Evolutionary conservation across 1,140 invertebrate genomes (phyloP), one percentile per base, ranked within the genome.

Genomic region (Solenopsis fugax): DNA sequence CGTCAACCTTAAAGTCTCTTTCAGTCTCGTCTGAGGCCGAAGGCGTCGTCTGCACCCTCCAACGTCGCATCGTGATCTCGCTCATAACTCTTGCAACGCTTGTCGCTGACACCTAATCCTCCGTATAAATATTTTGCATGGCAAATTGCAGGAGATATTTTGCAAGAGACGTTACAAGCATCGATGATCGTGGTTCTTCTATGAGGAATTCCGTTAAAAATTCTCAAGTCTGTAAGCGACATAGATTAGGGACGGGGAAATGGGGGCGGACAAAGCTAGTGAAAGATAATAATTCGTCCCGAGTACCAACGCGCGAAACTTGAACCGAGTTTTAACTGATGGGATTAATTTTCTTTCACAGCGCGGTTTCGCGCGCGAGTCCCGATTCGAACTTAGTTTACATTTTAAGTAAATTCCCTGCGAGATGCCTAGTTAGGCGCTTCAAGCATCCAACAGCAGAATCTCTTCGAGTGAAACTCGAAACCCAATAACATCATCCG

Each of bases 331-430:
- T 86, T 86, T 76, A 89, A 75, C 45, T 58, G 37, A 78, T 10
- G 2, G 69, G 60, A 88, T 88, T 80, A 88, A 24, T 64, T 29
- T 86, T 88, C 87, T 81, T 88, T 29, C 29, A 86, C 67, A 41
- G 21, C 48, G 88, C n/a, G 81, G 54, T 86, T 50, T 50, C 16
- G 29, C 29, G 29, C 18, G 21, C 9, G 24, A 67, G 41, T 67
- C 5, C 50, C 24, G 29, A 87, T 82, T 72, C n/a, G 9, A 82
- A 87, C 41, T 76, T 88, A 58, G 48, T 78, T 60, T 78, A 71
- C 69, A 52, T 88, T 88, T 88, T 81, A 89, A 86, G 54, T 81
- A 48, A 76, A 89, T 80, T 81, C 50, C 5, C 10, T 37, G 34
- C 2, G 54, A 69, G 21, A 87, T 24, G 65, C 37, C 37, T 37